phyloP scores from a whole-genome alignment of 1,140 invertebrate species.

The Dendroctonus ponderosae region DNA sequence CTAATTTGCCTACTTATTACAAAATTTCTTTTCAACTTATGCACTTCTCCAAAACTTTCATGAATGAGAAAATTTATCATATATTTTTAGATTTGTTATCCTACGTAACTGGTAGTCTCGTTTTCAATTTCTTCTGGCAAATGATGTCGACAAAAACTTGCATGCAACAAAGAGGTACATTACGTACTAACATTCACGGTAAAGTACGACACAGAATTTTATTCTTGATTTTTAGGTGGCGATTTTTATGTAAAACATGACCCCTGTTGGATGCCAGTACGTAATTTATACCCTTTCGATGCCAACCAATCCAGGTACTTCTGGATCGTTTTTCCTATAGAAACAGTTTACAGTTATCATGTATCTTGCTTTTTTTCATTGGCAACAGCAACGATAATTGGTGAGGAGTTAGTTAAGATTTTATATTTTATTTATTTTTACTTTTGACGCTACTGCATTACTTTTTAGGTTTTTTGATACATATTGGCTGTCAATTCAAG shows the following conservation, averaged over 20 bases:
- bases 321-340: slow-evolving; percentile 8
- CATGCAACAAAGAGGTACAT: slow-evolving; percentile 13
- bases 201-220: too few relatives aligned
- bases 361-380: slow-evolving; percentile 10
- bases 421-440: not conserved
- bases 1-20: too few relatives aligned
- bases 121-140: slow-evolving; percentile 13
- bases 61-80: too few relatives aligned
- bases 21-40: too few relatives aligned
- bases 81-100: slow-evolving; percentile 18
- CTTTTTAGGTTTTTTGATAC: slow-evolving; percentile 9
- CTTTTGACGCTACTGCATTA: not conserved
- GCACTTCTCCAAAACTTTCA: too few relatives aligned
- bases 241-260: slow-evolving; percentile 17
- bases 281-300: slow-evolving; percentile 19
- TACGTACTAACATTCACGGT: too few relatives aligned
- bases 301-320: slow-evolving; percentile 4
- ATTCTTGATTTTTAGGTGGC: not conserved
- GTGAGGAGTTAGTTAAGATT: not conserved
- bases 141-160: slow-evolving; percentile 19
- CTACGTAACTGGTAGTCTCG: slow-evolving; percentile 10
- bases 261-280: slow-evolving; percentile 14
- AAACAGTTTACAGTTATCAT: slow-evolving; percentile 3
- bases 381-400: slow-evolving; percentile 5
- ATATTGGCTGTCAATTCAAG: slow-evolving; percentile 3